Base-by-base conservation (phyloP, 92 coral and sea anemone genomes). In the Palythoa grandiflora region DNA sequence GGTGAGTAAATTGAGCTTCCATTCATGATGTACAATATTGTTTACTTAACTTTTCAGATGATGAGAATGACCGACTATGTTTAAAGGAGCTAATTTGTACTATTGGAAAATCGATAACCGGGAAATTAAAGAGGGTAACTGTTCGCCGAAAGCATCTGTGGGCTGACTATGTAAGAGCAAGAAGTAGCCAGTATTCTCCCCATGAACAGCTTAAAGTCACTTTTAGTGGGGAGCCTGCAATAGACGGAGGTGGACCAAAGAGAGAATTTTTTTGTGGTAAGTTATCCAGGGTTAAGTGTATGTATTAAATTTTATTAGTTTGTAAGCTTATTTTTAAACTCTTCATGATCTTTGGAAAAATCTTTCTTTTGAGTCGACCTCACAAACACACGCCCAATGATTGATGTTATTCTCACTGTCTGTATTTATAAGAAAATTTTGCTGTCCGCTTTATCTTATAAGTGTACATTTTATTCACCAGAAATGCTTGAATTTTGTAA, bases 161-260 rank as follows among this genome's bases (percentile, higher is more conserved):
- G 94, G 86, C 77, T 60, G 94, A 89, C 75, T 92, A 77, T 70
- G 86, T 38, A 59, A 70, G 86, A 44, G 92, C 84, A 40, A 52
- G 92, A 75, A 77, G 81, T 52, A 76, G 89, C 13, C 81, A 86
- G 55, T 85, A 52, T 57, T 55, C 53, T 51, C 92, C 94, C 35
- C 21, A 85, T 5, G 35, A 73, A 48, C 16, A 53, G 53, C 55
- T 92, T 21, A 92, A 92, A 59, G 59, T 92, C 51, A 80, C 88
- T 37, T 88, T 91, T 88, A 37, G 85, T 36, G 92, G 92, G 55
- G 91, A 91, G 84, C 93, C 91, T 63, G 89, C 91, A 8, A 77
- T 88, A 7, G 91, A 91, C 70, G 91, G 60, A n/a, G 89, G 93
- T 11, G 94, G 89, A 16, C 91, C 87, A 54, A 88, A 88, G 44